Evolutionary conservation across 2,797 vertebrate species (phyloP), one percentile per base, ranked within the genome.

Genomic region (Eremophila alpestris): DNA sequence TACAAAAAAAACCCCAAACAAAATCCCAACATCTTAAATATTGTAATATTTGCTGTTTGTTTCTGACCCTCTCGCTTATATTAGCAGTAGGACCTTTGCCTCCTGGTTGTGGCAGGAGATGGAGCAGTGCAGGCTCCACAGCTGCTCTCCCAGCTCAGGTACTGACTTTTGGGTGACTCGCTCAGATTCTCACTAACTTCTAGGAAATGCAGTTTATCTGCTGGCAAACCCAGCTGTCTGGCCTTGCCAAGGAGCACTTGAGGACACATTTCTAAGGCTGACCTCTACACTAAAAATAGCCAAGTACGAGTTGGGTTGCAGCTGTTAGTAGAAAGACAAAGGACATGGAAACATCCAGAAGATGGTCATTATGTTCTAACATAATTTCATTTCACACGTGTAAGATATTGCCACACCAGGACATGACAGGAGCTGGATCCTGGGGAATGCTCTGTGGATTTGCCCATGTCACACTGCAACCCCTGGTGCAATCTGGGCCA

Each of bases 211-310:
- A 95, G 63, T 69, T 88, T 60, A 89, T 54, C 77, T 2, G 0
- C 20, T 91, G 95, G 89, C 94, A 96, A 79, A 60, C 11, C 70
- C 30, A 46, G 36, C 70, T 79, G 64, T 0, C 0, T 12, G 30
- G 67, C 13, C 63, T 32, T 84, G 95, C 93, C 95, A 95, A 74
- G 70, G 93, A 81, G 83, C 85, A 87, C 70, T 78, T 74, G 70
- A 94, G 93, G 94, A 93, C 55, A 21, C 62, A 27, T 84, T 86
- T 81, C 79, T 48, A 51, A 87, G 70, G 69, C 67, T 79, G 89
- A 89, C 91, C 91, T 82, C 87, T n/a, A 30, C 67, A 7, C 59
- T 78, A 90, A 94, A 94, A 88, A 86, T 77, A 96, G 77, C 34
- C 12, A 69, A 73, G 91, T n/a, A 45, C 71, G 55, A 91, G 62